Base-by-base conservation (phyloP, 2,888 invertebrate genomes). In the Urechis unicinctus region DNA sequence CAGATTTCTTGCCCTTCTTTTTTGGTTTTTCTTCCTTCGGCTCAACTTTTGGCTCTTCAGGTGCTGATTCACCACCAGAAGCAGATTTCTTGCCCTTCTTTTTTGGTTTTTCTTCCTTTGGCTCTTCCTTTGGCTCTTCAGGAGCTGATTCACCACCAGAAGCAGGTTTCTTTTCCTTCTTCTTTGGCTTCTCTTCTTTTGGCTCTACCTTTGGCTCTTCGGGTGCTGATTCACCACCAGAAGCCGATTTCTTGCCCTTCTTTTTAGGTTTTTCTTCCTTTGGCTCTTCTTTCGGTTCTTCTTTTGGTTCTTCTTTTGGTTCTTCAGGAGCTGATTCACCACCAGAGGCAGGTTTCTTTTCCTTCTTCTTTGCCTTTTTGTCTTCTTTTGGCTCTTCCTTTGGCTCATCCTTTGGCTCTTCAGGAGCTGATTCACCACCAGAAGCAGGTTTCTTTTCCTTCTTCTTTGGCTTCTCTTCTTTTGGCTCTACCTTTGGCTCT, bases 261-360 rank as follows among this genome's bases (percentile, higher is more conserved):
- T 43, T 49, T 13, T n/a, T n/a, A n/a, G n/a, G n/a, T n/a, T 53
- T 25, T 26, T 21, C 29, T 29, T 53, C 21, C 22, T 31, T 53
- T 29, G n/a, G n/a, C 29, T 24, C 9, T 24, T 43, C 31, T 13
- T n/a, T n/a, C n/a, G n/a, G n/a, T n/a, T 53, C 29, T 26, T 46
- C 29, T 31, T 13, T 28, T 9, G 13, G n/a, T 28, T 25, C 29
- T 25, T 52, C 30, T 30, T 21, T 3, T 24, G 3, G 24, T 17
- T 36, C 36, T 36, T 50, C 31, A 36, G 36, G 9, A 36, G 36
- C 36, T 36, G 36, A 17, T 17, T 36, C 36, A 36, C 17, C 36
- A 36, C 9, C 36, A 36, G 36, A 36, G 17, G n/a, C n/a, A n/a
- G n/a, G n/a, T n/a, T n/a, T n/a, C n/a, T n/a, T n/a, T n/a, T 45